Evolutionary conservation across 2,888 invertebrate species (phyloP).

Genomic region (Melanostoma scalare): DNA sequence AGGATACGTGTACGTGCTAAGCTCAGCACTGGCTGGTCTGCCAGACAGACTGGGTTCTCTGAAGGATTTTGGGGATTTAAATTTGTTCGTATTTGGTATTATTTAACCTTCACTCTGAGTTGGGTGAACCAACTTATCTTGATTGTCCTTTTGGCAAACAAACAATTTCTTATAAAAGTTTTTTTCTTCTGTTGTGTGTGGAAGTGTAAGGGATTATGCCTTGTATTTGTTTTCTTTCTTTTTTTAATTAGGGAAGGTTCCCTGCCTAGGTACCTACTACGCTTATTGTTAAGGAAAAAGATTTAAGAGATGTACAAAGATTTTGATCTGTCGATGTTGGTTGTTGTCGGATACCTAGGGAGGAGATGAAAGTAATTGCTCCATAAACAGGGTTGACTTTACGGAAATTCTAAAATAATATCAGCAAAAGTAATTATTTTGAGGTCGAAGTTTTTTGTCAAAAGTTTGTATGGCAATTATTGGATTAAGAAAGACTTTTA

Average conservation of each 20-base stretch:
- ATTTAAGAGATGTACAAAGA: conserved; percentile 29
- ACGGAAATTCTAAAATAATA: too few species aligned
- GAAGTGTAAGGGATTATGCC: conserved; percentile 26
- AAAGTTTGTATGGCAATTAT: too few species aligned
- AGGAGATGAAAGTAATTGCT: conserved; percentile 8
- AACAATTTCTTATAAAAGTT: conserved; percentile 7
- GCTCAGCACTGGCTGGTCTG: conserved; percentile 12
- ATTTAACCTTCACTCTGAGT: conserved; percentile 3
- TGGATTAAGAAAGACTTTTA: too few species aligned
- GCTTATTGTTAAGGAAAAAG: conserved; percentile 36
- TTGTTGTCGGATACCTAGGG: neutral
- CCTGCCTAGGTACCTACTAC: neutral
- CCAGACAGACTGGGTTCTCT: conserved; percentile 55
- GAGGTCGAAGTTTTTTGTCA: too few species aligned
- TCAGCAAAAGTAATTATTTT: too few species aligned
- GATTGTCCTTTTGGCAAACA: conserved; percentile 30
- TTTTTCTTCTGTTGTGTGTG: conserved; percentile 6
- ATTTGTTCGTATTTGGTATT: conserved; percentile 6
- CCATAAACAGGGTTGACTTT: neutral
- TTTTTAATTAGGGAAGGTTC: conserved; percentile 18
- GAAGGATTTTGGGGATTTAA: conserved; percentile 43
- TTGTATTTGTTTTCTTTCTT: neutral
- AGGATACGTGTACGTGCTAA: conserved; percentile 16
- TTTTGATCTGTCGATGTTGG: conserved; percentile 21
- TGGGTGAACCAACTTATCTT: conserved; percentile 29